Evolutionary conservation across 1,140 invertebrate species (phyloP), one percentile per base, ranked within the genome.

Genomic region (Trichoplusia ni): DNA sequence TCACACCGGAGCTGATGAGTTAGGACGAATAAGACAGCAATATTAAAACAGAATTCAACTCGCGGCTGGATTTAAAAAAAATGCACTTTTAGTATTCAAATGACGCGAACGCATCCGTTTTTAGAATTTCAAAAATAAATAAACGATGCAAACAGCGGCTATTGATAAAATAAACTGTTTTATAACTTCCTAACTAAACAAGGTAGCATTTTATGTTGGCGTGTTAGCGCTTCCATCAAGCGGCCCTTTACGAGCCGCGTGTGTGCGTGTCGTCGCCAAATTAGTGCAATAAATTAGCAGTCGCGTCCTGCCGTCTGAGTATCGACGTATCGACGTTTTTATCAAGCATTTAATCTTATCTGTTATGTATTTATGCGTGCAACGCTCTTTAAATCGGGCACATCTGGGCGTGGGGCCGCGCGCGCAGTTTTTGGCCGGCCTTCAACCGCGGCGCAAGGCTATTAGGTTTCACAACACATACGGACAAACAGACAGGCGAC

Each of bases 51-150:
- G 51, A 79, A 75, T 70, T 68, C 46, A 63, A 62, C 67, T 61
- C 64, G 40, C 64, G 59, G 64, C 62, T 65, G 16, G 60, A 64
- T 71, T 68, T 76, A 81, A 84, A 85, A 81, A 79, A 71, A 81
- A 78, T 79, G 79, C 82, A 85, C 61, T 83, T 88, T 86, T 82
- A 81, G 77, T 87, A 89, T 89, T 89, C 77, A 82, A 87, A 87
- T 84, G 84, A 82, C 84, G 83, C 77, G 67, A 73, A 75, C 74
- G 85, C 83, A 86, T 90, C 87, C 84, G 85, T 86, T 87, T 87
- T 81, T 83, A 84, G 81, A 80, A 80, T 76, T 82, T 74, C 63
- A 66, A 83, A 81, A 77, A 86, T 83, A 89, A 85, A 88, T 79
- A 85, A 82, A 79, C 69, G 60, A 56, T 53, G 23, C 58, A 66